phyloP scores from a whole-genome alignment of 2,113 vertebrate genomes.

The Ursus arctos region DNA sequence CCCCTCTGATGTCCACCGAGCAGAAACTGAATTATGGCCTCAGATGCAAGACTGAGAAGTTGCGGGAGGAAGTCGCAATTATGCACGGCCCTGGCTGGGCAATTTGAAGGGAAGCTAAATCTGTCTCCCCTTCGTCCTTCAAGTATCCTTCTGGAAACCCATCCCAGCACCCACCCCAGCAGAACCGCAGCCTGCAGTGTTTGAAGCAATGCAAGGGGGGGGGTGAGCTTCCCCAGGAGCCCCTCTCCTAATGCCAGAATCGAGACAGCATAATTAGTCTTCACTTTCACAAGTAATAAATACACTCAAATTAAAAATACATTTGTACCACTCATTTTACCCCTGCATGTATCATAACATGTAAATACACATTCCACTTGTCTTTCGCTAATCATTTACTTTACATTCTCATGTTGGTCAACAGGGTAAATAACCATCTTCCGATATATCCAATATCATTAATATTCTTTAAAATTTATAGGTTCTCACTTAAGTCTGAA shows the following conservation, averaged over 20 bases:
- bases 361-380: constrained; percentile 53
- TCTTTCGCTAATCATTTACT: constrained; percentile 26
- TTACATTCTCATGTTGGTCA: neutral
- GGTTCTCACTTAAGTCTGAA: neutral
- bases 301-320: constrained; percentile 71
- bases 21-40: neutral
- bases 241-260: neutral
- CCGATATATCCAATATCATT: neutral
- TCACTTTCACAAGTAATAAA: constrained; percentile 68
- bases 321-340: constrained; percentile 40
- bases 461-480: constrained; percentile 3
- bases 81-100: neutral
- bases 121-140: neutral
- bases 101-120: neutral
- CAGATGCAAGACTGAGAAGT: constrained; percentile 41
- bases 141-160: constrained; percentile 52
- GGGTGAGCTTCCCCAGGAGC: neutral
- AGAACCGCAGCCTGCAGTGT: neutral
- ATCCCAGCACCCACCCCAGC: neutral
- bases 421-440: neutral
- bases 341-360: constrained; percentile 43
- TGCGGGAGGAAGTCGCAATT: neutral
- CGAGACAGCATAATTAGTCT: constrained; percentile 33
- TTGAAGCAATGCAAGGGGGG: accelerated
- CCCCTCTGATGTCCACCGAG: constrained; percentile 5